Evolutionary conservation across 2,113 vertebrate species (phyloP).

Genomic region (Patagioenas fasciata): DNA sequence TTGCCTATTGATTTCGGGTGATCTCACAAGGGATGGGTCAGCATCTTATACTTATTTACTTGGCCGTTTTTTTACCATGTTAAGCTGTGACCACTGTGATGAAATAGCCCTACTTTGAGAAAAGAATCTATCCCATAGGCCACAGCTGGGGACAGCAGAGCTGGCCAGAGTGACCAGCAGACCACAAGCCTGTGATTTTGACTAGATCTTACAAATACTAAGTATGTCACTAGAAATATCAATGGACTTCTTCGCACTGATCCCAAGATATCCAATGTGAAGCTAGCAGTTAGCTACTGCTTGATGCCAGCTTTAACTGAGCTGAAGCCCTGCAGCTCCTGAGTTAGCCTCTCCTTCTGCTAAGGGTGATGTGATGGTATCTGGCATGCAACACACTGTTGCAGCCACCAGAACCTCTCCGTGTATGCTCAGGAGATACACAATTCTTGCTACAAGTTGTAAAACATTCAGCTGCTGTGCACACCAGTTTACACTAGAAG

Average conservation of each 20-base stretch:
- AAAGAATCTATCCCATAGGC: not conserved
- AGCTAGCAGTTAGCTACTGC: not conserved
- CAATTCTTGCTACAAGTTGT: not conserved
- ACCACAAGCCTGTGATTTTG: not conserved
- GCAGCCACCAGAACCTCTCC: not conserved
- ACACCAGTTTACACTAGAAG: not conserved
- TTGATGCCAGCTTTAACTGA: not conserved
- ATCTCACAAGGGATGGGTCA: not conserved
- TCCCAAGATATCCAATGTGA: not conserved
- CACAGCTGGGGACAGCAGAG: not conserved
- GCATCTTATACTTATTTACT: not conserved
- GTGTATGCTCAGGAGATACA: not conserved
- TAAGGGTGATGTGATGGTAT: not conserved
- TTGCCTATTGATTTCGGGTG: not conserved
- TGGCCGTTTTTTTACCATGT: not conserved
- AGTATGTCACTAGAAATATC: not conserved
- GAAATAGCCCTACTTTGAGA: not conserved
- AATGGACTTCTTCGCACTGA: not conserved
- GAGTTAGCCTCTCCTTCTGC: not conserved
- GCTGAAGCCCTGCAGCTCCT: not conserved
- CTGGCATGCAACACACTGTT: not conserved
- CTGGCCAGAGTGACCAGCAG: not conserved
- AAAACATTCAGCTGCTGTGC: not conserved
- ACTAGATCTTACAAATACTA: not conserved
- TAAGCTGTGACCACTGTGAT: not conserved